Percentiles rank a stretch among this genome's conserved stretches.
phyloP scores from a whole-genome alignment of 2,113 vertebrate species.

The Gorilla gorilla region DNA sequence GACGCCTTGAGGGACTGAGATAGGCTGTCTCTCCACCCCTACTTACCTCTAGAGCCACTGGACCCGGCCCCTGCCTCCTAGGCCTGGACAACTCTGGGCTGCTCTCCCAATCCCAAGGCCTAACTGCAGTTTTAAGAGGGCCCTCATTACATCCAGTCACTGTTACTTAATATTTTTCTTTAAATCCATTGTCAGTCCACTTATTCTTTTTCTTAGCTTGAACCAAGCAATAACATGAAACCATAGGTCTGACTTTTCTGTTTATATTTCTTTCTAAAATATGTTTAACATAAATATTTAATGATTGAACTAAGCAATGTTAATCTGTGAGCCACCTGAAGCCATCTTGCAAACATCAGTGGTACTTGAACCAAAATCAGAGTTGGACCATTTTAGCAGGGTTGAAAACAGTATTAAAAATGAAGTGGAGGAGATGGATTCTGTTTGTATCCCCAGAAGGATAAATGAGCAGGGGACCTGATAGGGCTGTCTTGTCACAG shows the following conservation, averaged over 20 bases:
- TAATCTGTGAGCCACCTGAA: conserved; percentile 42
- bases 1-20: neutral
- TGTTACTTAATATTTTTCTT: neutral
- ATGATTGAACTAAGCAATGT: conserved; percentile 20
- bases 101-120: neutral
- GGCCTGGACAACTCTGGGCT: neutral
- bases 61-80: neutral
- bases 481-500: neutral
- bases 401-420: conserved; percentile 38
- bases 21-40: neutral
- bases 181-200: neutral
- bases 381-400: neutral
- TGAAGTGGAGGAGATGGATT: neutral
- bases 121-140: neutral
- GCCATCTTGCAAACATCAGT: neutral
- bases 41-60: neutral
- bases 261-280: conserved; percentile 46
- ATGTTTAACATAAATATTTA: conserved; percentile 41
- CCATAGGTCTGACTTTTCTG: conserved; percentile 11
- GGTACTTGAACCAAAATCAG: conserved; percentile 4
- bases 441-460: neutral
- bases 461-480: conserved; percentile 19
- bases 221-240: conserved; percentile 20
- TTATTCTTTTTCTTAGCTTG: neutral
- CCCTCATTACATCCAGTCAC: neutral